Evolutionary conservation across 2,888 invertebrate genomes (phyloP).

Genomic region (Proisotoma minuta): DNA sequence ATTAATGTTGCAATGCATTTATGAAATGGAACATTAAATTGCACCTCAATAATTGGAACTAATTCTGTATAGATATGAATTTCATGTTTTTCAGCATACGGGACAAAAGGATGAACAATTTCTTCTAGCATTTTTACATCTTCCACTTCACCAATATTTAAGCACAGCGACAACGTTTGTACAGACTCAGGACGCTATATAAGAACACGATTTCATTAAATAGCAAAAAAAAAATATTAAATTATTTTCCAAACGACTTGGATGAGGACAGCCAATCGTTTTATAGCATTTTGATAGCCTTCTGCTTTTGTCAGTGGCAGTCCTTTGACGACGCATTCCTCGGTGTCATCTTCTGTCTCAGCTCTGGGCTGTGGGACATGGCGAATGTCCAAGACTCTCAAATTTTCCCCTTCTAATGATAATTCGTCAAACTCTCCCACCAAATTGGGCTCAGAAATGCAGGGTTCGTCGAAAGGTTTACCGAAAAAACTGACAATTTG

Average conservation of each 20-base stretch:
- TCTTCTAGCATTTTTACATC: neutral
- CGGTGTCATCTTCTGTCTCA: neutral
- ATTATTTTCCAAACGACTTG: neutral
- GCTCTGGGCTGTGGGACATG: neutral
- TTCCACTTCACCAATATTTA: neutral
- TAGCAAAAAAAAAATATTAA: neutral
- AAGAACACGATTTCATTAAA: neutral
- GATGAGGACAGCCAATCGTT: neutral
- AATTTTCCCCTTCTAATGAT: too few species aligned
- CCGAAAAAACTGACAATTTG: too few species aligned
- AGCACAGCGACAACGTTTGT: neutral
- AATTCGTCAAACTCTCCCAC: too few species aligned
- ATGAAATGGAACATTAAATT: neutral
- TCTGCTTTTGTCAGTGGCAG: neutral
- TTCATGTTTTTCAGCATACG: neutral
- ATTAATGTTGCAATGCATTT: neutral
- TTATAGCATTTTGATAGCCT: neutral
- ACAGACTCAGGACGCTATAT: neutral
- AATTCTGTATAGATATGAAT: neutral
- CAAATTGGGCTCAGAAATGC: too few species aligned
- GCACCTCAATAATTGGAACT: conserved; percentile 5
- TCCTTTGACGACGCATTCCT: neutral
- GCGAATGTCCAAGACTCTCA: too few species aligned
- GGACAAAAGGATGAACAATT: neutral
- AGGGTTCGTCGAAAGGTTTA: too few species aligned